A percentile compares a stretch with the other conserved stretches of the same genome.
Evolutionary conservation across 2,888 invertebrate genomes (phyloP).

Genomic region (Phyllotreta cruciferae): DNA sequence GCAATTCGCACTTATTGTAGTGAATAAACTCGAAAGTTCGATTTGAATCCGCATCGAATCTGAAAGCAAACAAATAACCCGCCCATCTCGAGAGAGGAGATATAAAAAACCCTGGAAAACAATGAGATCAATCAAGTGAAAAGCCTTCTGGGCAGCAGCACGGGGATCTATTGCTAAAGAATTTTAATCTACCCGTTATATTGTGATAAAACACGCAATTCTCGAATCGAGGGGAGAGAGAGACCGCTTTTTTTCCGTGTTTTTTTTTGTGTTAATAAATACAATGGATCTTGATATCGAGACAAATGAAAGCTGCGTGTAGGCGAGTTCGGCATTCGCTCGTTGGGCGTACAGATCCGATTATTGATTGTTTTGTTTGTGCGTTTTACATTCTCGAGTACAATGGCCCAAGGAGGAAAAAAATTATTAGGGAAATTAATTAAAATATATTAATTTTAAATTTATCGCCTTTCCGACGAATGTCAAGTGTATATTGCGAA

Average conservation of each 20-base stretch:
- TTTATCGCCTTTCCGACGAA: not conserved
- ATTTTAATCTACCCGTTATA: conserved; percentile 34
- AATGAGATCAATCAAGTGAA: conserved; percentile 46
- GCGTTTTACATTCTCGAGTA: conserved; percentile 27
- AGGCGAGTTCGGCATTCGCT: conserved; percentile 53
- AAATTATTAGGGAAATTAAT: conserved; percentile 14
- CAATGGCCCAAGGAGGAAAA: conserved; percentile 21
- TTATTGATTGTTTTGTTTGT: conserved; percentile 39
- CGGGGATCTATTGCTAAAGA: conserved; percentile 31
- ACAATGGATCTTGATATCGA: conserved; percentile 55
- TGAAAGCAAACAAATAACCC: conserved; percentile 14
- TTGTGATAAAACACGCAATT: conserved; percentile 53
- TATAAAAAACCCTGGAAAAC: conserved; percentile 39
- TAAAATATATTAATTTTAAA: not conserved
- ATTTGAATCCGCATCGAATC: too few species aligned
- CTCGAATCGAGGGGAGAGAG: conserved; percentile 52
- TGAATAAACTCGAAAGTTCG: too few species aligned
- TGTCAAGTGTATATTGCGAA: too few species aligned
- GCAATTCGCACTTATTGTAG: too few species aligned
- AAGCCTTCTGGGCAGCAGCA: conserved; percentile 43
- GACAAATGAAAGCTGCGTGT: conserved; percentile 56
- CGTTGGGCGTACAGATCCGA: conserved; percentile 50
- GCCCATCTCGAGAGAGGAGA: conserved; percentile 31
- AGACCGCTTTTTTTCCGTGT: too few species aligned
- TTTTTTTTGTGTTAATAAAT: conserved; percentile 50